Evolutionary conservation across 2,113 vertebrate genomes (phyloP).

Genomic region (Myiopsitta monachus): DNA sequence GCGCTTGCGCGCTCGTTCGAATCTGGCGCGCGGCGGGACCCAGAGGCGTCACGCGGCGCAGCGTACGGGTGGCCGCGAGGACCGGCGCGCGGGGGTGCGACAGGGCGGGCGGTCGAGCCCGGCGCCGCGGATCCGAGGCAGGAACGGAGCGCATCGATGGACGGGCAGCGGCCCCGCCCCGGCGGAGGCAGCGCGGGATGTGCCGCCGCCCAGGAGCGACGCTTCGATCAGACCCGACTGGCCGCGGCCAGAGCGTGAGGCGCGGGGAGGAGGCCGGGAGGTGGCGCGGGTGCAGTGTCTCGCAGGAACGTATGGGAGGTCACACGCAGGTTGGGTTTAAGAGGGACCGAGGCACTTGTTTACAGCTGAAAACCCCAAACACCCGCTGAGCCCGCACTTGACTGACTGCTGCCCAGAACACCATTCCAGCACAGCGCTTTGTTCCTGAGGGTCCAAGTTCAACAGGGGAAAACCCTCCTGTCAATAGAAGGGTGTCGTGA

Average conservation of each 20-base stretch:
- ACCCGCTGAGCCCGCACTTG: fast-evolving
- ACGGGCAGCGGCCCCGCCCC: too few species aligned
- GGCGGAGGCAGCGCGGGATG: background rate
- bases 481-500: fast-evolving
- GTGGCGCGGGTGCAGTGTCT: fast-evolving
- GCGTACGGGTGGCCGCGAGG: background rate
- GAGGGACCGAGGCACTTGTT: fast-evolving
- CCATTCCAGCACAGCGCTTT: fast-evolving
- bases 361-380: fast-evolving
- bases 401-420: fast-evolving
- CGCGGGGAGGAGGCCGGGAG: fast-evolving
- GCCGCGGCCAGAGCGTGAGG: too few species aligned
- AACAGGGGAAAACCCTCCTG: fast-evolving
- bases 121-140: background rate
- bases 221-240: background rate
- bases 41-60: background rate
- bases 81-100: background rate
- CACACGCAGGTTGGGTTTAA: fast-evolving
- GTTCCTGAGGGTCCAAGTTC: fast-evolving
- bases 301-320: fast-evolving
- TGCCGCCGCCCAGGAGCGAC: too few species aligned
- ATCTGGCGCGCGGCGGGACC: slow-evolving; percentile 51
- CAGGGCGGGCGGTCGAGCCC: background rate
- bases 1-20: slow-evolving; percentile 1
- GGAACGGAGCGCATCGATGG: background rate